Percentiles rank a stretch among this genome's conserved stretches.
Conservation (phyloP, 1,140 invertebrate genomes). For the Drosophila nasuta region DNA sequence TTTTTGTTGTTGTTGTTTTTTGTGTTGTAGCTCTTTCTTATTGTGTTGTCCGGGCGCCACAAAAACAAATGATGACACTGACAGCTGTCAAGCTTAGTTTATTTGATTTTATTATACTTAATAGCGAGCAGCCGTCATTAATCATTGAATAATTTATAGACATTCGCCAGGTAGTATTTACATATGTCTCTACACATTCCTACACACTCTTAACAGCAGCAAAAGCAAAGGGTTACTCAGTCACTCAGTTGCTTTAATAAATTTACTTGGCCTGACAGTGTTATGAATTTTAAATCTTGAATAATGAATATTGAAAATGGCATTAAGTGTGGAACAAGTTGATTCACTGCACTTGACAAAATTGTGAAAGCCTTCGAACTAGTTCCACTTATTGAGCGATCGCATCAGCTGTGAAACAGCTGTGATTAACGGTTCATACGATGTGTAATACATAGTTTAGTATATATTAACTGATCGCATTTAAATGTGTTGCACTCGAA, state of each 20-base stretch:
- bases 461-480: slow-evolving; percentile 1
- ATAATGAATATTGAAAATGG: slow-evolving; percentile 35
- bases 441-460: no score
- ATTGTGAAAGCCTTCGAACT: slow-evolving; percentile 10
- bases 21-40: slow-evolving; percentile 21
- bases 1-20: background rate
- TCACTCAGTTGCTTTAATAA: slow-evolving; percentile 42
- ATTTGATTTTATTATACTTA: slow-evolving; percentile 84
- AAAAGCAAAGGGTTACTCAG: slow-evolving; percentile 54
- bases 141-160: slow-evolving; percentile 82
- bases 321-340: slow-evolving; percentile 11
- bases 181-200: slow-evolving; percentile 31
- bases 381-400: slow-evolving; percentile 1
- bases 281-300: slow-evolving; percentile 52
- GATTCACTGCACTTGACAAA: slow-evolving; percentile 17
- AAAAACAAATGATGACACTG: slow-evolving; percentile 82
- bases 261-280: slow-evolving; percentile 59
- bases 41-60: slow-evolving; percentile 57
- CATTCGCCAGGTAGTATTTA: slow-evolving; percentile 55
- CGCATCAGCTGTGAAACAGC: background rate
- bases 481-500: background rate
- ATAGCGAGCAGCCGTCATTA: slow-evolving; percentile 78
- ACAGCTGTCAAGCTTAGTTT: slow-evolving; percentile 83
- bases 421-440: no score
- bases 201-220: slow-evolving; percentile 11